A percentile compares a stretch with the other conserved stretches of the same genome.
phyloP scores from a whole-genome alignment of 2,797 vertebrate species.

The Falco biarmicus region DNA sequence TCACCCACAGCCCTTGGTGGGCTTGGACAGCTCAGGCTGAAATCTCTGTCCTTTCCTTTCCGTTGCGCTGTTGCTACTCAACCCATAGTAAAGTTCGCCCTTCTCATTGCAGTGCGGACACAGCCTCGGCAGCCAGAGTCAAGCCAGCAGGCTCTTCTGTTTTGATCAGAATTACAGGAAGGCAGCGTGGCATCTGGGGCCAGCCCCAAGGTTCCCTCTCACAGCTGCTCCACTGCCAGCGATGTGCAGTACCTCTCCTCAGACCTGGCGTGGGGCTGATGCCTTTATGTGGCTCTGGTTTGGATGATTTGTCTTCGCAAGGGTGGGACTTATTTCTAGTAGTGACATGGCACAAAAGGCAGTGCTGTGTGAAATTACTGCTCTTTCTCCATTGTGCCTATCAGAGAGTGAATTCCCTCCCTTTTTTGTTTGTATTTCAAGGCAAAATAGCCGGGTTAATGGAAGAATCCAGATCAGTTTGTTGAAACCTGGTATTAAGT shows the following conservation, averaged over 20 bases:
- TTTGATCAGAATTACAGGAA: neutral
- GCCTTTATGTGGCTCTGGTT: neutral
- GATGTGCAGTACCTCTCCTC: neutral
- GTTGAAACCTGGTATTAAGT: neutral
- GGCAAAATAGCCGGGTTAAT: neutral
- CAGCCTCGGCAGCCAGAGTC: neutral
- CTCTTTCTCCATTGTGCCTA: neutral
- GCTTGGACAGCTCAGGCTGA: neutral
- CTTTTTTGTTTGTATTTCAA: neutral
- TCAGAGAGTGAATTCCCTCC: neutral
- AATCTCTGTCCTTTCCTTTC: neutral
- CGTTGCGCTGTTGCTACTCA: neutral
- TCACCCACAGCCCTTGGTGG: neutral
- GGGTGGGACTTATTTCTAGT: neutral
- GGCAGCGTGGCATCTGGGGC: neutral
- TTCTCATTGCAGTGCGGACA: neutral
- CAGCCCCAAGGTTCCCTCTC: neutral
- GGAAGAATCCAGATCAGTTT: neutral
- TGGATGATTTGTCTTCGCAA: neutral
- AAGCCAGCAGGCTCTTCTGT: neutral
- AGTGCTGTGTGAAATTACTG: neutral
- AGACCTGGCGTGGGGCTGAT: neutral
- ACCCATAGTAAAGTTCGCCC: fast-evolving
- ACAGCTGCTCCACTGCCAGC: neutral
- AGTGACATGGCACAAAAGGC: neutral